Evolutionary conservation across 2,888 invertebrate species (phyloP).

Genomic region (Mimas tiliae): DNA sequence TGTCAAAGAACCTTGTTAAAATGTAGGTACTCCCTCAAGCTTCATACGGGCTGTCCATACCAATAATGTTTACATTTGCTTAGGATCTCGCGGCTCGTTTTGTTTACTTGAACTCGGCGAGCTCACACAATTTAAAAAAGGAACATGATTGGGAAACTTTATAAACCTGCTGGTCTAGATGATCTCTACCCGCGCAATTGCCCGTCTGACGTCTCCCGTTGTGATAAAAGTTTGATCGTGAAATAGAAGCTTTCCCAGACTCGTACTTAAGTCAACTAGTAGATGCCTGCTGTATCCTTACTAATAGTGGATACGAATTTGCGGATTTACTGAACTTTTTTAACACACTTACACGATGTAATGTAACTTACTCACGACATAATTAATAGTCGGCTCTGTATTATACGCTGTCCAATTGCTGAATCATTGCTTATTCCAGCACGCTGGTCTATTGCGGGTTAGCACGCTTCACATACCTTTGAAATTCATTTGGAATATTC

Average conservation of each 20-base stretch:
- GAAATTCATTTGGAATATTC: too few relatives aligned
- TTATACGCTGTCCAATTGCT: too few relatives aligned
- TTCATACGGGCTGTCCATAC: slow-evolving; percentile 11
- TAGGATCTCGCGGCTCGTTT: not conserved
- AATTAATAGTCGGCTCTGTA: too few relatives aligned
- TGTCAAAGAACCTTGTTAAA: slow-evolving; percentile 4
- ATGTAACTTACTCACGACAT: too few relatives aligned
- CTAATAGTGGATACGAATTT: too few relatives aligned
- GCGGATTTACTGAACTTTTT: too few relatives aligned
- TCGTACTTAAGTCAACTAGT: too few relatives aligned
- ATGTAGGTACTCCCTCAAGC: slow-evolving; percentile 1
- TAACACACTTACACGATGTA: too few relatives aligned
- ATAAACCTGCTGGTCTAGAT: slow-evolving; percentile 59
- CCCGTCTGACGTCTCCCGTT: not conserved
- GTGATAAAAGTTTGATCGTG: not conserved
- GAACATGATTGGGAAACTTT: slow-evolving; percentile 52
- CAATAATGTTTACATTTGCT: slow-evolving; percentile 23
- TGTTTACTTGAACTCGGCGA: slow-evolving; percentile 1
- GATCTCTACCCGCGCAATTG: not conserved
- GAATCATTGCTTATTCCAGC: too few relatives aligned
- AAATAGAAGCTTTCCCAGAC: not conserved
- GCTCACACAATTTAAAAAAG: slow-evolving; percentile 34
- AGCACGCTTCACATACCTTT: too few relatives aligned
- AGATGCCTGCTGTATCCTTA: too few relatives aligned
- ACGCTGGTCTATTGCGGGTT: too few relatives aligned